Evolutionary conservation across 2,888 invertebrate species (phyloP).

Genomic region (Xestoiulus laeticollis): DNA sequence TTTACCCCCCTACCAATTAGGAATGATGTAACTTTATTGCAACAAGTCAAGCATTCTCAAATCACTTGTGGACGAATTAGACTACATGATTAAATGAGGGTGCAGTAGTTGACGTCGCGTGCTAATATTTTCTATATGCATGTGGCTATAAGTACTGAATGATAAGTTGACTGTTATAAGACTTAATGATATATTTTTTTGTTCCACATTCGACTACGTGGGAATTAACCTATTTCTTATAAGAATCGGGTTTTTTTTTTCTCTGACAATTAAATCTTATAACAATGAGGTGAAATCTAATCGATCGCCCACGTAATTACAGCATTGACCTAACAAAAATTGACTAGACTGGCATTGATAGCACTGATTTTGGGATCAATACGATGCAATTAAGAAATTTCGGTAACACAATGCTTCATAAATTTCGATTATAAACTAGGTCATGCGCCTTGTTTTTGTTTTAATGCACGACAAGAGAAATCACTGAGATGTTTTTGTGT

Average conservation of each 20-base stretch:
- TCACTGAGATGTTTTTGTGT: too few relatives aligned
- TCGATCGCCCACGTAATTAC: not conserved
- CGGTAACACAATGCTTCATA: not conserved
- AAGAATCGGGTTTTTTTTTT: not conserved
- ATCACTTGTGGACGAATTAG: too few relatives aligned
- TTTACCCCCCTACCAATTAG: too few relatives aligned
- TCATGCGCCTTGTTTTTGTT: not conserved
- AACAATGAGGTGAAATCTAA: not conserved
- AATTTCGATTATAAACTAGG: not conserved
- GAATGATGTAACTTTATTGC: too few relatives aligned
- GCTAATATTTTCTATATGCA: too few relatives aligned
- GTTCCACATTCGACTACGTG: not conserved
- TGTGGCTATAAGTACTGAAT: too few relatives aligned
- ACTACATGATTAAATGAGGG: too few relatives aligned
- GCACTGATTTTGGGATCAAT: not conserved
- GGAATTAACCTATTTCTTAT: conserved; percentile 16
- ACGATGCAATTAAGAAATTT: not conserved
- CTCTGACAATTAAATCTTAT: not conserved
- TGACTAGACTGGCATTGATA: not conserved
- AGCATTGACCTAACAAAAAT: conserved; percentile 8
- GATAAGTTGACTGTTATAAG: too few relatives aligned
- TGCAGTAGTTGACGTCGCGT: too few relatives aligned
- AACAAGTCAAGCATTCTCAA: too few relatives aligned
- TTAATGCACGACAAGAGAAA: not conserved
- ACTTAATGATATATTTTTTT: not conserved